Base-by-base conservation (phyloP, 1,140 invertebrate species). In the Lepidotrigona ventralis region DNA sequence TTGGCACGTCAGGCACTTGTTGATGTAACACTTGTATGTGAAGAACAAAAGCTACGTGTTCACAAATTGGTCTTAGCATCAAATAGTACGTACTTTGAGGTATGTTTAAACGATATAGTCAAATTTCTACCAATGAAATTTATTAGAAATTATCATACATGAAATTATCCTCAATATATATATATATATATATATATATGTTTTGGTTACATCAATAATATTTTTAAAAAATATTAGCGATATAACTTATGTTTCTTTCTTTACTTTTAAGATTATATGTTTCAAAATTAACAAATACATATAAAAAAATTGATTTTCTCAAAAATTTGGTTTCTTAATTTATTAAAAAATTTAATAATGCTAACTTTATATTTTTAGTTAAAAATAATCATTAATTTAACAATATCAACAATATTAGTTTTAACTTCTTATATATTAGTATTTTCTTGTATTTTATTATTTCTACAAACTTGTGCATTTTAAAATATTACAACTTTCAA, bases 11-110 rank as follows among this genome's bases (percentile, higher is more conserved):
- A 96, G 92, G 92, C 95, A 85, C 91, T 96, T 83, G 94, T 96
- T 72, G 95, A 96, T 91, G 93, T 96, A 87, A 95, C 95, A 58
- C 90, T 96, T 21, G 94, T 95, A 89, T 96, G 95, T 89, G 95
- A 95, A 82, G 95, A 95, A 76, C 95, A 95, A 83, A 95, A 94
- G 75, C 91, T 96, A 26, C 93, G 95, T 91, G 95, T 95, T 84
- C 95, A 96, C 84, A 94, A 95, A 88, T 92, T 95, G 60, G 95
- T 96, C 66, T 93, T 96, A 54, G 95, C 95, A 75, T 95, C 95
- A 46, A 95, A 95, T 92, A 96, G 95, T 90, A 94, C 95, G 85
- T 96, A 96, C 88, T 96, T 96, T 92, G 94, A 95, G 92, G 96
- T 95, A 91, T 79, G 81, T 71, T 83, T 56, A 60, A 5, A 14